Conservation (phyloP, 2,113 vertebrate species). For the Spheniscus mendiculus region DNA sequence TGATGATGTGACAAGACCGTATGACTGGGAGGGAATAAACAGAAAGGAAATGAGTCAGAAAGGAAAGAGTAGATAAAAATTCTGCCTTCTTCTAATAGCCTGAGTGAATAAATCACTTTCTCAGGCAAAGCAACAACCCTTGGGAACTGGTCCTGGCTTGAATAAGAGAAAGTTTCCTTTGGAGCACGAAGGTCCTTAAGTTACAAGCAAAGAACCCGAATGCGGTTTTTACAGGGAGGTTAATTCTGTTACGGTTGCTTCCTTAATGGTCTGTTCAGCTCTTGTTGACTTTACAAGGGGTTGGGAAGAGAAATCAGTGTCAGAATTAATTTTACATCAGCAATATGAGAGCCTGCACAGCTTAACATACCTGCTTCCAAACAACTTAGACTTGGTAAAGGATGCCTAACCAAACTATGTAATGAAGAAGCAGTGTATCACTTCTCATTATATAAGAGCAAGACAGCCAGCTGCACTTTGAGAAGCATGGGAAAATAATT, state of each 20-base stretch:
- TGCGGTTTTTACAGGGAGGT: neutral
- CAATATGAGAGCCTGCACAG: neutral
- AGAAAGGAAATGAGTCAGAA: neutral
- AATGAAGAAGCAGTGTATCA: neutral
- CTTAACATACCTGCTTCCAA: neutral
- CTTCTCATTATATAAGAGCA: neutral
- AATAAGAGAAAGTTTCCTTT: neutral
- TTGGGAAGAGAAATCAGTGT: neutral
- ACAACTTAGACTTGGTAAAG: neutral
- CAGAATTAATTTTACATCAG: neutral
- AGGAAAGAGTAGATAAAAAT: neutral
- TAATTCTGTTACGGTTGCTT: neutral
- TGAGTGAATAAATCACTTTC: neutral
- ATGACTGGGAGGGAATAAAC: neutral
- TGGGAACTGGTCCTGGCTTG: neutral
- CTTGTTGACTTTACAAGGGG: neutral
- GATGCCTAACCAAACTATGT: neutral
- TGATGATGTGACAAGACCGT: rapidly evolving
- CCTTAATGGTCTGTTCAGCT: neutral
- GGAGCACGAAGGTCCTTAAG: neutral
- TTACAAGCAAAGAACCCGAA: neutral
- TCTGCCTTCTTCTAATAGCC: neutral
- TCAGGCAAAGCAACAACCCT: neutral
- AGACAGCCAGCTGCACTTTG: neutral
- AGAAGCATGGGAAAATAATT: neutral